Conservation (phyloP, 2,888 invertebrate species). For the Nephrotoma appendiculata region DNA sequence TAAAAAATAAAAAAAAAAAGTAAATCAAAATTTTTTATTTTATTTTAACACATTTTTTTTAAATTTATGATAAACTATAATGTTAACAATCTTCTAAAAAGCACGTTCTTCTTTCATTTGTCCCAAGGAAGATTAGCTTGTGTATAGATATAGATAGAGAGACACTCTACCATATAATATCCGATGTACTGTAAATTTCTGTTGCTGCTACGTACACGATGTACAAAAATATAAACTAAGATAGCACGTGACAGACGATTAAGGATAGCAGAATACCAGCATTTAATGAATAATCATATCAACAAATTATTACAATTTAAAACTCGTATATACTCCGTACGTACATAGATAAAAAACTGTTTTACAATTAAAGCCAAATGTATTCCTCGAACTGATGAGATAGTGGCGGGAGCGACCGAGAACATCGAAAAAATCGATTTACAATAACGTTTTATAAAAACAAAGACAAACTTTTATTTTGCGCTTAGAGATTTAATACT, state of each 20-base stretch:
- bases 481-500: not conserved
- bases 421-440: not conserved
- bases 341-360: not conserved
- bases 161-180: not conserved
- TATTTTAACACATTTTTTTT: not conserved
- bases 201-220: not conserved
- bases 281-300: not conserved
- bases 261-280: not conserved
- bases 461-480: not conserved
- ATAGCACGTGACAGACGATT: not conserved
- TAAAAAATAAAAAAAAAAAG: not conserved
- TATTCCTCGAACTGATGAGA: not conserved
- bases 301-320: not conserved
- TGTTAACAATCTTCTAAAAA: not conserved
- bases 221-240: not conserved
- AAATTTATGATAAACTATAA: not conserved
- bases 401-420: not conserved
- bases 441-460: not conserved
- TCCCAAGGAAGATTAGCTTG: not conserved
- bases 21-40: not conserved
- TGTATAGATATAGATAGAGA: not conserved
- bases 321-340: not conserved
- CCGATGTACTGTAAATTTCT: not conserved
- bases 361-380: not conserved
- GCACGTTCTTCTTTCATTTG: not conserved